Evolutionary conservation across 2,797 vertebrate genomes (phyloP), one percentile per base, ranked within the genome.

Genomic region (Odontamblyopus lacepedii): DNA sequence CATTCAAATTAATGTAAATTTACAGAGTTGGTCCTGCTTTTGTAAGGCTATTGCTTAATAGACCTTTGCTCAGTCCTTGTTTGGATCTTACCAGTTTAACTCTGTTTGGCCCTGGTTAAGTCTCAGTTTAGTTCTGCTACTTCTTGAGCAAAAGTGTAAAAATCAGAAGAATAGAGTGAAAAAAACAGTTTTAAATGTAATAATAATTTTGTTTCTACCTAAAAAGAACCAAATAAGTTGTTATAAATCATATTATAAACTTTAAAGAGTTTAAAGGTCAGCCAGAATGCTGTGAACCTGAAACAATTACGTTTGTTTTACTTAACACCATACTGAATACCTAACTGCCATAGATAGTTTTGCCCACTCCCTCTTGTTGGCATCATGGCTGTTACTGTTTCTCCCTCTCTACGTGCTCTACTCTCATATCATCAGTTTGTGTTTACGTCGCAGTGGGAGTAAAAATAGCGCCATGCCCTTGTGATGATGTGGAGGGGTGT

Each of bases 391-490:
- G 18, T 23, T 26, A 55, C 53, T n/a, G 3, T 8, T 8, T 23
- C n/a, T 7, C 11, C 23, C 23, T 26, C 55, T 77, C n/a, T 70
- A 69, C 26, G 27, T 78, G 77, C 38, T 67, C 48, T 67, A 41
- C 60, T 75, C 63, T 6, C n/a, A n/a, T 73, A 74, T 75, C 68
- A 70, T 29, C n/a, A 62, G 60, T 81, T 63, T 87, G 72, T 87
- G 81, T 84, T 87, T 79, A 85, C 87, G 79, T 81, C 75, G 71
- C 77, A 60, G 27, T 7, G 35, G 38, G 29, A 83, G 90, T 93
- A 94, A 92, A 94, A 93, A 91, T 93, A 94, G 63, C 72, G 69
- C 11, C 6, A 5, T 82, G 86, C 55, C 92, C 85, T 86, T 88
- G 81, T 88, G 84, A 81, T 68, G 66, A 68, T 69, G 84, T 62